These are phyloP conservation scores for Parauchenoglanis ngamensis DNA, from an alignment of 2,797 vertebrate genomes.

Conservation along the genomic window DNA sequence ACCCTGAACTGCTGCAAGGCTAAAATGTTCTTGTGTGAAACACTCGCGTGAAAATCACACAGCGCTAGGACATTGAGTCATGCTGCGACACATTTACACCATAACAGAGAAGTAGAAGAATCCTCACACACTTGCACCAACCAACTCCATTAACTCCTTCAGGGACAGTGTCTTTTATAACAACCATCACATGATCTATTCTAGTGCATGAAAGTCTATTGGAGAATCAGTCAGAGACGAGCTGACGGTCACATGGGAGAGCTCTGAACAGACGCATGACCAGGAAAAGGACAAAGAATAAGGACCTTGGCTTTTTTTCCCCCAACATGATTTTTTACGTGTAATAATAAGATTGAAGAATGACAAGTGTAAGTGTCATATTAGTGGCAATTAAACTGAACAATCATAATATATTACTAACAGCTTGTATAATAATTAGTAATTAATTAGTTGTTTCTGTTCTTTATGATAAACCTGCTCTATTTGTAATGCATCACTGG, in stretches of 20 bases:
- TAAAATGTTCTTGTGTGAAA: background rate
- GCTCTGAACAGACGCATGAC: background rate
- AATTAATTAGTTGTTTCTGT: background rate
- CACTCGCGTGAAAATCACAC: background rate
- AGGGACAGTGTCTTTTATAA: background rate
- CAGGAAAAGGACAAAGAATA: background rate
- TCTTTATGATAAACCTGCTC: background rate
- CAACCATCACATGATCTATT: background rate
- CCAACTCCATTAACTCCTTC: background rate
- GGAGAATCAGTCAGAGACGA: background rate
- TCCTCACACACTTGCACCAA: background rate
- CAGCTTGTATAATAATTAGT: background rate
- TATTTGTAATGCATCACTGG: background rate
- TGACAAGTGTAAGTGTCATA: background rate
- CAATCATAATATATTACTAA: background rate
- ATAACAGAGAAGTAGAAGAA: background rate
- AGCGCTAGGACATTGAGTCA: background rate
- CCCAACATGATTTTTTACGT: background rate
- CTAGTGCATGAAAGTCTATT: background rate
- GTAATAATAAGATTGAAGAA: background rate
- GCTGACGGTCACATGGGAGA: constrained; percentile 17
- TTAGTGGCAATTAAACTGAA: background rate
- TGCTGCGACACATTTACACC: background rate
- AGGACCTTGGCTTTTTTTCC: background rate
- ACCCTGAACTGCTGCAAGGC: background rate